These are phyloP conservation scores for Cyanocitta stelleri DNA, from an alignment of 2,113 vertebrate genomes.

Conservation along the genomic window DNA sequence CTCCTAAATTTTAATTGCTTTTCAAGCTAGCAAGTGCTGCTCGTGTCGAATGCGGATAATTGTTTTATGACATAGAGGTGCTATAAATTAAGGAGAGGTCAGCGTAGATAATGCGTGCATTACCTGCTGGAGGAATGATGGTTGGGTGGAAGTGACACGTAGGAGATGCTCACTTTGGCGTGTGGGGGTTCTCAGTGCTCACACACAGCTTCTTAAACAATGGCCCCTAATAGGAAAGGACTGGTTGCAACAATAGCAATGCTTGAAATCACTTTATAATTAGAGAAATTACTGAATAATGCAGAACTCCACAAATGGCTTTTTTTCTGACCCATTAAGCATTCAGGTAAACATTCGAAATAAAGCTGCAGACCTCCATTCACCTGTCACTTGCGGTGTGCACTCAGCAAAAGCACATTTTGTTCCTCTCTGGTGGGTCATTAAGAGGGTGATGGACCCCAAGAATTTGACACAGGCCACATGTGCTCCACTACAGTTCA, in stretches of 20 bases:
- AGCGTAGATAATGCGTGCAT: constrained; percentile 13
- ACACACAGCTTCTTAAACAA: neutral
- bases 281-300: constrained; percentile 59
- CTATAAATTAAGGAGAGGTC: constrained; percentile 65
- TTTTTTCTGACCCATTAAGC: constrained; percentile 12
- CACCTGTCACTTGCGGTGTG: neutral
- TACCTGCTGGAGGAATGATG: constrained; percentile 11
- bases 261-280: constrained; percentile 40
- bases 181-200: neutral
- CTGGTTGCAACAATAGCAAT: constrained; percentile 6
- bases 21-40: constrained; percentile 54
- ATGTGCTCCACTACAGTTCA: neutral
- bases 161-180: neutral
- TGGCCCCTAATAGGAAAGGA: constrained; percentile 11
- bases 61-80: constrained; percentile 64
- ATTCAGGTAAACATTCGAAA: constrained; percentile 40
- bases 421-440: neutral
- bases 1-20: constrained; percentile 72
- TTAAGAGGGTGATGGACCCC: neutral
- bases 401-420: neutral
- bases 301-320: neutral
- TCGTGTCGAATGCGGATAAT: constrained; percentile 65
- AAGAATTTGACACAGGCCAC: neutral
- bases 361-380: neutral
- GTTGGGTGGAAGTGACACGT: constrained; percentile 13